Evolutionary conservation across 2,888 invertebrate genomes (phyloP), one percentile per base, ranked within the genome.

Genomic region (Timandra comae): DNA sequence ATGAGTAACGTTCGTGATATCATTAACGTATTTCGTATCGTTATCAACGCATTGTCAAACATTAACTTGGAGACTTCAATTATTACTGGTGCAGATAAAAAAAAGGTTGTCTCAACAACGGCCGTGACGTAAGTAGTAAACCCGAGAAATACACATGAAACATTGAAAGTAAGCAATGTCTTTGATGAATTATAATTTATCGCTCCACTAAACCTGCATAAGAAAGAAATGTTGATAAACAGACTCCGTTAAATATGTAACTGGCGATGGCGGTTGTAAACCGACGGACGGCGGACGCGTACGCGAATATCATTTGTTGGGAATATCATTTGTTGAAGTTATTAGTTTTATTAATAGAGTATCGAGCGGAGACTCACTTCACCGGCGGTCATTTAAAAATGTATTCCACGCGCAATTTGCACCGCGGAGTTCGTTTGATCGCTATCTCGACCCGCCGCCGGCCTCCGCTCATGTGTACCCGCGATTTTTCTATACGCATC

Each of bases 201-300:
- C 56, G 74, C 76, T 34, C 57, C 79, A 81, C 75, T 85, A 84
- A 84, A 80, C 76, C 76, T 79, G 79, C 72, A 81, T 80, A 80
- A 84, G 82, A 84, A 85, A 84, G 78, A 84, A 82, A 75, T 85
- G 84, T 84, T 85, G 82, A 85, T 85, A 85, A 84, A 85, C 85
- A 84, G 80, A 76, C 80, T 77, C 78, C 79, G 82, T 82, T 80
- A 81, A 82, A 82, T 82, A 84, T 84, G 81, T 82, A 84, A 85
- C 85, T 81, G 82, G n/a, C n/a, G n/a, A 81, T 80, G 81, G 76
- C 70, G 74, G 81, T 82, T 81, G 61, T 85, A 82, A 85, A 71
- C 73, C 63, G 69, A 79, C 73, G 65, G 71, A 78, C 70, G 70
- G 79, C 82, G 82, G 82, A 74, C 81, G 62, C 67, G 59, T 65